Base-by-base conservation (phyloP, 2,797 vertebrate species). In the Bryconaethiops microstoma region DNA sequence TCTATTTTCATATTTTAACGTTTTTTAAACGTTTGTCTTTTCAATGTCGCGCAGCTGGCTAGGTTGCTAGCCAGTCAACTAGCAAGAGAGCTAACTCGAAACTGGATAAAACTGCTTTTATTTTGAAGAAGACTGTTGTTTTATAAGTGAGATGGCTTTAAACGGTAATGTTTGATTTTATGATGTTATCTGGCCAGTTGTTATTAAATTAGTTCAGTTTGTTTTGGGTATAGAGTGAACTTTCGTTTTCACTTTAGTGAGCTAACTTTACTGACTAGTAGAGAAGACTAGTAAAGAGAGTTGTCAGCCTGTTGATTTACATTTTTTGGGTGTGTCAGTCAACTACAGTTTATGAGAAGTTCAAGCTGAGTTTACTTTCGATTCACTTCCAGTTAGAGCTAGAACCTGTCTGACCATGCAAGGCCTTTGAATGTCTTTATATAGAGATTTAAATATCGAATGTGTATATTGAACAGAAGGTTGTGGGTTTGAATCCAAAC, bases 171-270 rank as follows among this genome's bases (percentile, higher is more conserved):
- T 17, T 64, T 64, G 7, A 17, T 19, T 19, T 3, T 5, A 7
- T 7, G n/a, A n/a, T 9, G 10, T 67, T 42, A n/a, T 21, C 1
- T 68, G 12, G n/a, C 2, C n/a, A 48, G 19, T 7, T 5, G 40
- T 48, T 21, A 39, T 1, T 19, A 42, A 3, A 10, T 67, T 9
- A 19, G 39, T 0, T 10, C 39, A 12, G 1, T 5, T 23, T 68
- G n/a, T 42, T n/a, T 6, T 42, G 0, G 39, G n/a, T 42, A 42
- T 9, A 67, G 16, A 68, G 13, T 23, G 2, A 19, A 69, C 67
- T 69, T 69, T 69, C 67, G 42, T 48, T 69, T 69, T 69, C 40
- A 48, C 42, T 69, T 25, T 42, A n/a, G 67, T 69, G 7, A 23
- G 14, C 16, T 35, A 16, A 2, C 48, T 52, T 10, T 50, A 7